Evolutionary conservation across 2,888 invertebrate species (phyloP), one percentile per base, ranked within the genome.

Genomic region (Dryomyza anilis): DNA sequence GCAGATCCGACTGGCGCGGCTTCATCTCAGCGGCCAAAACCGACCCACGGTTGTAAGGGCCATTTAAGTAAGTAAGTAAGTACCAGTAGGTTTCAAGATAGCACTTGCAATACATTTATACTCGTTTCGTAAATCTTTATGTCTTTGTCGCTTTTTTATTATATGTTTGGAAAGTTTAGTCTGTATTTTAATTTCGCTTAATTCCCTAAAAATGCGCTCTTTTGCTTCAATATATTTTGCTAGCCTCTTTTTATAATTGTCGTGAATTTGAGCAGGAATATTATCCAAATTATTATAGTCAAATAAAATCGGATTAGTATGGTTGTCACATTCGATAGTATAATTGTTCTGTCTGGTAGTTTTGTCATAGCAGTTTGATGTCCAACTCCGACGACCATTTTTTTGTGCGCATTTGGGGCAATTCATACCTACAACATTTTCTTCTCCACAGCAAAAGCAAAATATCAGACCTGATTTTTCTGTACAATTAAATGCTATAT

Each of bases 61-160:
- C n/a, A n/a, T n/a, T n/a, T n/a, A n/a, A n/a, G n/a, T n/a, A n/a
- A n/a, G n/a, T n/a, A n/a, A n/a, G 29, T 76, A 76, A 25, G 74
- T 75, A 45, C 73, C 85, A 85, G 66, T 7, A 19, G 25, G 2
- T 21, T 16, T n/a, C n/a, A 59, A 29, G 19, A 46, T 3, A n/a
- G 59, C 29, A 45, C 46, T 46, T 12, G n/a, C 27, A 1, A 59
- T 30, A 4, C 10, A 14, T 27, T 46, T 59, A 19, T 59, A 30
- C 6, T 46, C 46, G 4, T 27, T 29, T 29, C 19, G 45, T 8
- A 59, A 46, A 43, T 43, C 30, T 29, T 29, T 25, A 59, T 59
- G 59, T 12, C 59, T 12, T 59, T 46, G 45, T 6, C 59, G 25
- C 2, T 27, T 59, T 19, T 46, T 59, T n/a, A 59, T 14, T 3